Conservation (phyloP, 2,113 vertebrate genomes). For the Motacilla tschutschensis region DNA sequence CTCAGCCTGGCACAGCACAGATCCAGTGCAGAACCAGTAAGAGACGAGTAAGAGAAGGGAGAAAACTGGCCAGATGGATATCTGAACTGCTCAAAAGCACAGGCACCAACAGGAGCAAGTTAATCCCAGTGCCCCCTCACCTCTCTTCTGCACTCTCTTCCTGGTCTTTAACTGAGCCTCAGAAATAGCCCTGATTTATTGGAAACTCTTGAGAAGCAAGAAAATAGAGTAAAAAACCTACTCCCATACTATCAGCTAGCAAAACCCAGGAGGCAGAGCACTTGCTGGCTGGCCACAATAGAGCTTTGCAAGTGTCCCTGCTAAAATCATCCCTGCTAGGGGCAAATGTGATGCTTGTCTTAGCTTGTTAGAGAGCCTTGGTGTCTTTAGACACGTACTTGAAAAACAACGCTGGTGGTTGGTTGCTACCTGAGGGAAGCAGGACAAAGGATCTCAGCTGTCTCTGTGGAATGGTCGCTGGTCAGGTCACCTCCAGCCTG, state of each 20-base stretch:
- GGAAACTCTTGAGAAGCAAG: background rate
- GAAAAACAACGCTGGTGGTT: background rate
- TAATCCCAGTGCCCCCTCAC: background rate
- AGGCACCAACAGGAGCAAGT: background rate
- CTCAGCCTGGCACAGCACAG: background rate
- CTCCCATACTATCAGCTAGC: background rate
- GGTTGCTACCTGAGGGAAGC: constrained; percentile 18
- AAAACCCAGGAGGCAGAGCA: constrained; percentile 9
- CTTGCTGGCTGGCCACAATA: background rate
- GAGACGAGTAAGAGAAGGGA: background rate
- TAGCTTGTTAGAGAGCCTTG: constrained; percentile 43
- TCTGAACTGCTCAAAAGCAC: background rate
- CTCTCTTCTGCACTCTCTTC: background rate
- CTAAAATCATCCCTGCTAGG: constrained; percentile 36
- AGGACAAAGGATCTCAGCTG: background rate
- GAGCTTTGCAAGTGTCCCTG: background rate
- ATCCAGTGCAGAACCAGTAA: background rate
- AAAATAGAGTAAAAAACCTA: background rate
- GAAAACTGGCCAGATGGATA: background rate
- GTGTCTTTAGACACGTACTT: constrained; percentile 31
- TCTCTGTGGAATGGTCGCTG: background rate
- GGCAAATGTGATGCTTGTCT: constrained; percentile 45
- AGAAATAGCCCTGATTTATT: background rate
- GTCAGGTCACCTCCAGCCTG: constrained; percentile 9
- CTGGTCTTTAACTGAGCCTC: background rate